These are phyloP conservation scores for Pasiphila rectangulata DNA, from an alignment of 2,888 invertebrate species.

Conservation along the genomic window DNA sequence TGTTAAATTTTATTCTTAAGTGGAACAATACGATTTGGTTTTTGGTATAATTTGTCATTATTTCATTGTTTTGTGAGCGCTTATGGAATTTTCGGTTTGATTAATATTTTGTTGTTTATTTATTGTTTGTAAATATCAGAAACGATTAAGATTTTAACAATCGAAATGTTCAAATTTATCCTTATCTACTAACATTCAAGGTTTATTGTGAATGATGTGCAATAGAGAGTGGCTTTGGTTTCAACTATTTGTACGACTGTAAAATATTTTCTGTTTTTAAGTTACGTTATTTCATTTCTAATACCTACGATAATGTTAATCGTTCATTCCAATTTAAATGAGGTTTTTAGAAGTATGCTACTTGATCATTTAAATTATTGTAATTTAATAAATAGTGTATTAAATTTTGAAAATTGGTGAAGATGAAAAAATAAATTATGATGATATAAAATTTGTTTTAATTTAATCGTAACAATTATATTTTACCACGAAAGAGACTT, in stretches of 20 bases:
- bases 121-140: conserved; percentile 78
- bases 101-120: conserved; percentile 73
- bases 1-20: conserved; percentile 78
- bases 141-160: conserved; percentile 47
- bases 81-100: conserved; percentile 52
- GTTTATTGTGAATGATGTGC: conserved; percentile 55
- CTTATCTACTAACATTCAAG: conserved; percentile 30
- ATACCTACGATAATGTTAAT: conserved; percentile 71
- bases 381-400: conserved; percentile 78
- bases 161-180: conserved; percentile 61
- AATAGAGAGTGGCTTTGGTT: conserved; percentile 70
- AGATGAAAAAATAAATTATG: conserved; percentile 79
- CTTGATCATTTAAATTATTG: conserved; percentile 80
- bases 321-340: conserved; percentile 80
- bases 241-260: conserved; percentile 53
- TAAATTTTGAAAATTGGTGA: conserved; percentile 79
- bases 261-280: conserved; percentile 64
- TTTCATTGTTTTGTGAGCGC: conserved; percentile 49
- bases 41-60: conserved; percentile 48
- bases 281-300: conserved; percentile 77
- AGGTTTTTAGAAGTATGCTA: conserved; percentile 75
- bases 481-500: no score
- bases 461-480: conserved; percentile 25
- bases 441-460: conserved; percentile 59
- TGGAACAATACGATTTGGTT: conserved; percentile 58